A percentile compares a stretch with the other conserved stretches of the same genome.
Evolutionary conservation across 2,888 invertebrate genomes (phyloP).

Genomic region (Cheiracanthium punctorium): DNA sequence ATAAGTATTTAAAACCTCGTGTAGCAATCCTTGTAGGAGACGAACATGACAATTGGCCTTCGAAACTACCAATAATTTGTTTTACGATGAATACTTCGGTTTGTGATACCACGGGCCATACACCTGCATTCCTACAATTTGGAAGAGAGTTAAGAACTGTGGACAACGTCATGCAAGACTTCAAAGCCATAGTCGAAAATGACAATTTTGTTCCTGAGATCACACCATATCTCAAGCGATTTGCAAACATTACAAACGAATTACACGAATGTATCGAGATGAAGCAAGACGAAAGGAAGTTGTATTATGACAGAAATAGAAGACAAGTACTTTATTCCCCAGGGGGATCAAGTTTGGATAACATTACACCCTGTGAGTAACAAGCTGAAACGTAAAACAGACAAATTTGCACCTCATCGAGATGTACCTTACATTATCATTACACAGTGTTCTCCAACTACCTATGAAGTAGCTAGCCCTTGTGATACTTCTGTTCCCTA

Average conservation of each 20-base stretch:
- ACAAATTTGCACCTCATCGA: too few relatives aligned
- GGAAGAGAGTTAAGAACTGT: too few relatives aligned
- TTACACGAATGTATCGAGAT: neutral
- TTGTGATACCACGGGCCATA: slow-evolving; percentile 4
- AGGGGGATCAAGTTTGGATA: neutral
- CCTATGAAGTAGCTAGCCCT: too few relatives aligned
- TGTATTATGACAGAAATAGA: neutral
- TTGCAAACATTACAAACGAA: neutral
- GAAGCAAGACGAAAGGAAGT: neutral
- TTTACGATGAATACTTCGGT: slow-evolving; percentile 4
- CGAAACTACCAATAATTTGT: slow-evolving; percentile 1
- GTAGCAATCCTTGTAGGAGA: slow-evolving; percentile 13
- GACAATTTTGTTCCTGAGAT: neutral
- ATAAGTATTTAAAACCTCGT: neutral
- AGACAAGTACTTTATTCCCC: neutral
- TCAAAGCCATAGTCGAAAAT: neutral
- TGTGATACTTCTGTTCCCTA: too few relatives aligned
- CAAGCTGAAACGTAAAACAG: too few relatives aligned
- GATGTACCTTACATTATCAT: too few relatives aligned
- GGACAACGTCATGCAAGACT: too few relatives aligned
- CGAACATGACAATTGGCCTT: neutral
- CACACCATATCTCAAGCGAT: neutral
- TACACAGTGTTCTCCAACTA: too few relatives aligned
- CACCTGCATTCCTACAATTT: too few relatives aligned
- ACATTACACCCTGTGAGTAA: neutral